Conservation (phyloP, 2,797 vertebrate genomes). For the Acomys russatus region DNA sequence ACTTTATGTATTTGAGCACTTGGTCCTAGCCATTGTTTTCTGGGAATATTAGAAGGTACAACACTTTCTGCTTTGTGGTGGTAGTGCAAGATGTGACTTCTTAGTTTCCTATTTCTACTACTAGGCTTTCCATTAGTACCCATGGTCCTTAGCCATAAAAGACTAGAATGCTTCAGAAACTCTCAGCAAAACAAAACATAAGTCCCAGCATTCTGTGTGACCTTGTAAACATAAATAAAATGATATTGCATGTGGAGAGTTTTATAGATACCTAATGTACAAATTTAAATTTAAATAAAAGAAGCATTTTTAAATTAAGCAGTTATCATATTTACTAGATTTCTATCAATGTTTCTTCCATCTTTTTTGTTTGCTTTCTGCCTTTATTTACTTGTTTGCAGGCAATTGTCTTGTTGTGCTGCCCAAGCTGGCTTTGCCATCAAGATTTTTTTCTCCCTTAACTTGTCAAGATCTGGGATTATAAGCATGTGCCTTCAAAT, state of each 20-base stretch:
- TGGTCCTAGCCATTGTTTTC: not conserved
- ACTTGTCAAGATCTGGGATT: not conserved
- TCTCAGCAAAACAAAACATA: not conserved
- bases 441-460: not conserved
- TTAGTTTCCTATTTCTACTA: not conserved
- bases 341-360: not conserved
- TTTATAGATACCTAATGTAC: not conserved
- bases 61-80: no score
- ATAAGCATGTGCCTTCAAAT: no score
- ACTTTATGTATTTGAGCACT: no score
- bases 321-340: not conserved
- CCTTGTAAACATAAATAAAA: not conserved
- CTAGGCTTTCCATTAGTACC: not conserved
- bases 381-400: not conserved
- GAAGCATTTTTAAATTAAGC: not conserved
- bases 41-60: not conserved
- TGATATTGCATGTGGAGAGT: not conserved
- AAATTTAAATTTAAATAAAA: not conserved
- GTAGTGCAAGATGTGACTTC: not conserved
- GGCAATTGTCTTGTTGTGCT: not conserved
- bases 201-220: not conserved
- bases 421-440: not conserved
- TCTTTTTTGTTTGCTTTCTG: not conserved
- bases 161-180: not conserved
- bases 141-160: not conserved